A percentile compares a stretch with the other conserved stretches of the same genome.
Conservation (phyloP, 1,140 invertebrate genomes). For the Drosophila bipectinata region DNA sequence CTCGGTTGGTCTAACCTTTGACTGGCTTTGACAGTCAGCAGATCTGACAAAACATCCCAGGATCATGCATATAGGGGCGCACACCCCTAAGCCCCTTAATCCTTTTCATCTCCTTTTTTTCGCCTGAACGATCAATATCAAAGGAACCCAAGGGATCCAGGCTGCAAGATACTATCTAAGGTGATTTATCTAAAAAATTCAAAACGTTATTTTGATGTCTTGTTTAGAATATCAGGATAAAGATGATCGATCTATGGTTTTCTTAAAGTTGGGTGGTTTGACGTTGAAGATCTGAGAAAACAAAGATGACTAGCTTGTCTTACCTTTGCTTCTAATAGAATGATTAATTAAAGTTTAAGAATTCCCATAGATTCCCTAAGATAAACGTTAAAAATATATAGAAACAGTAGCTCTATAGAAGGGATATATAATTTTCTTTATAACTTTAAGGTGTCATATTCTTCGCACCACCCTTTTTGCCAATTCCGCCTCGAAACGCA, state of each 20-base stretch:
- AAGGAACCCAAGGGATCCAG: constrained; percentile 14
- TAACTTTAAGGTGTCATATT: not conserved
- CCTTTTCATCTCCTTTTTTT: constrained; percentile 35
- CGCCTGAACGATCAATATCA: constrained; percentile 29
- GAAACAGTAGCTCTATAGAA: no score
- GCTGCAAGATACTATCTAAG: constrained; percentile 4
- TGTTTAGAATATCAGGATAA: not conserved
- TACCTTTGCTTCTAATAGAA: not conserved
- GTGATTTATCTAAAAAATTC: constrained; percentile 24
- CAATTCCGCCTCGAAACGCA: not conserved
- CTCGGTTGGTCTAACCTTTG: constrained; percentile 41
- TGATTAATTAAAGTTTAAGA: no score
- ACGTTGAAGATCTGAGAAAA: not conserved
- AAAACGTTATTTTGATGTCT: constrained; percentile 21
- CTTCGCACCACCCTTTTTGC: constrained; percentile 2
- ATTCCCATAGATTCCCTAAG: no score
- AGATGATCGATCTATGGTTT: constrained; percentile 17
- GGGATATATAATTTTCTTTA: not conserved
- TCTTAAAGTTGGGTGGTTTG: constrained; percentile 10
- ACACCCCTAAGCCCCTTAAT: constrained; percentile 44
- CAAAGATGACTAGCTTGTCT: not conserved
- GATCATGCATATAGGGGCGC: constrained; percentile 35
- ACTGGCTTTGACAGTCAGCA: constrained; percentile 31
- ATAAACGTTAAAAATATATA: no score
- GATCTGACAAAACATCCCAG: constrained; percentile 44